A percentile compares a stretch with the other conserved stretches of the same genome.
Conservation (phyloP, 2,797 vertebrate species). For the Odontamblyopus lacepedii region DNA sequence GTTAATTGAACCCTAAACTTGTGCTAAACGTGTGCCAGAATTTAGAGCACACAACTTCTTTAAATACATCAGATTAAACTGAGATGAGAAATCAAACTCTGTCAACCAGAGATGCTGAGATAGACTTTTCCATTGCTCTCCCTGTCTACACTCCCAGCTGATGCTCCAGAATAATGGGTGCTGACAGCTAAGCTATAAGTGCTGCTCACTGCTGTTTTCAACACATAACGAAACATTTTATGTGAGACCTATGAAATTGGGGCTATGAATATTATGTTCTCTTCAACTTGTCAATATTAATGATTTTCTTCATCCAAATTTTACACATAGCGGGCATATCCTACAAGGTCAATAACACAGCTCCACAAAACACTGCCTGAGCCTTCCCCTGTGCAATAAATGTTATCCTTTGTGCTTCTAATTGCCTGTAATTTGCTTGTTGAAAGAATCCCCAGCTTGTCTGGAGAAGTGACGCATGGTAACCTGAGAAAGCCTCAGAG, state of each 20-base stretch:
- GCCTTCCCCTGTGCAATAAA: conserved; percentile 70
- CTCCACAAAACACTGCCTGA: conserved; percentile 54
- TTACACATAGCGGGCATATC: conserved; percentile 35
- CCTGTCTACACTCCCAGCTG: conserved; percentile 52
- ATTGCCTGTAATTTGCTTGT: conserved; percentile 78
- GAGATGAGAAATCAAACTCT: conserved; percentile 66
- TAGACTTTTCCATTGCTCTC: conserved; percentile 72
- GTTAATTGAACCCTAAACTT: conserved; percentile 44
- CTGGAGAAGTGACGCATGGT: conserved; percentile 69
- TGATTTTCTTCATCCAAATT: conserved; percentile 2
- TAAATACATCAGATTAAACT: conserved; percentile 64
- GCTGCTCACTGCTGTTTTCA: background rate
- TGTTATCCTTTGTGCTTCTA: conserved; percentile 78
- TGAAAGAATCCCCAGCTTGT: conserved; percentile 73
- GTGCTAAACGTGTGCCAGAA: conserved; percentile 77
- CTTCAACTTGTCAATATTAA: background rate
- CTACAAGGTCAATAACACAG: conserved; percentile 39
- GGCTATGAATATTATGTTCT: conserved; percentile 6
- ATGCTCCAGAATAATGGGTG: conserved; percentile 44
- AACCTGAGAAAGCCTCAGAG: conserved; percentile 72
- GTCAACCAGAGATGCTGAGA: conserved; percentile 57
- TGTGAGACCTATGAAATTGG: conserved; percentile 37
- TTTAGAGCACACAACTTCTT: conserved; percentile 54
- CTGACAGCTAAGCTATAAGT: conserved; percentile 39
- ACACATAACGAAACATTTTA: conserved; percentile 12